Evolutionary conservation across 2,797 vertebrate genomes (phyloP).

Genomic region (Catharus ustulatus): DNA sequence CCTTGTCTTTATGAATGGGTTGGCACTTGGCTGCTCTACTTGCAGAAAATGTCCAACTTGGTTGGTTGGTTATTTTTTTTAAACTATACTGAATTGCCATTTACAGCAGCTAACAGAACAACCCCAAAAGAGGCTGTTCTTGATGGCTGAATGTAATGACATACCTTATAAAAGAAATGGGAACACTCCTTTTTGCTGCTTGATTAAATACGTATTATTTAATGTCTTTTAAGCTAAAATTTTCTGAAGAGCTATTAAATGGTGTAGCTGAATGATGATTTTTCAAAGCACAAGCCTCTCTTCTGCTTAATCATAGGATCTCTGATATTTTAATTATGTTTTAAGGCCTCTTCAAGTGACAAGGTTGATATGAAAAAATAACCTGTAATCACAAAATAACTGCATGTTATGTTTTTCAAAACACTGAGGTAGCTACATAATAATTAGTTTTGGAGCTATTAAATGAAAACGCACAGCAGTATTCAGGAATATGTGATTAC

Average conservation of each 20-base stretch:
- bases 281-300: conserved; percentile 17
- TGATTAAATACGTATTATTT: conserved; percentile 20
- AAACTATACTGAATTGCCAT: neutral
- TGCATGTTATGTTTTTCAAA: conserved; percentile 30
- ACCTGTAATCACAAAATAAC: conserved; percentile 32
- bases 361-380: conserved; percentile 48
- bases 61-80: too few species aligned
- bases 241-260: conserved; percentile 19
- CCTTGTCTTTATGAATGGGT: neutral
- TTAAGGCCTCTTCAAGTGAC: conserved; percentile 22
- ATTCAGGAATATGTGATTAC: conserved; percentile 26
- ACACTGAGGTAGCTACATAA: conserved; percentile 25
- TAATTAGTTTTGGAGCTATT: conserved; percentile 42
- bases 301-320: conserved; percentile 29
- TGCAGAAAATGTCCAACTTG: neutral
- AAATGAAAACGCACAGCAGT: conserved; percentile 7
- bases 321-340: conserved; percentile 21
- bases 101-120: neutral
- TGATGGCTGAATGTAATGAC: neutral
- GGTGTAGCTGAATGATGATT: neutral
- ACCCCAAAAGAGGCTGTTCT: neutral
- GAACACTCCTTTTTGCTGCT: neutral
- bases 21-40: neutral
- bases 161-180: neutral
- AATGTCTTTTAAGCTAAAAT: conserved; percentile 10